Base-by-base conservation (phyloP, 2,888 invertebrate genomes). In the Coremacera marginata region DNA sequence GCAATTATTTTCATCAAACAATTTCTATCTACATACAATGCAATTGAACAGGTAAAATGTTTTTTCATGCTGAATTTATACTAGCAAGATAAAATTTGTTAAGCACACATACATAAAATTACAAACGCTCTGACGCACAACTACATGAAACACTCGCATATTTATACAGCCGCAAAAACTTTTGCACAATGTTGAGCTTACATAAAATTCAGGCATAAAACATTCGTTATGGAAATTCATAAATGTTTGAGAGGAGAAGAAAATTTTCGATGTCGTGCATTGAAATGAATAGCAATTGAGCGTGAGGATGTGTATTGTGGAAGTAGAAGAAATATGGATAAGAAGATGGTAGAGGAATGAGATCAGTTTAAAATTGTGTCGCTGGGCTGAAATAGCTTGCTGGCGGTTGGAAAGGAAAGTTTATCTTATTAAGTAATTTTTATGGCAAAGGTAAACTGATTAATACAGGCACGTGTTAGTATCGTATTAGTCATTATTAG, bases 211-310 rank as follows among this genome's bases (percentile, higher is more conserved):
- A 60, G 37, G 57, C 44, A 25, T 57, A 22, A 71, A 31, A 51
- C 71, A 71, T 57, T 55, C 71, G 37, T 60, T 37, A 60, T 60
- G 60, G 27, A 71, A 34, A 71, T 70, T 37, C 71, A 57, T 71
- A 60, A 71, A 71, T 71, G 71, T 37, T 44, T 71, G 57, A 7
- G 11, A 44, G 44, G 22, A 71, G 52, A 51, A 9, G 57, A 71
- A 60, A 37, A 57, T 71, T 71, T 71, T 70, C 37, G 57, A 27
- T 70, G 70, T 70, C 52, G 55, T 27, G 55, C 70, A 70, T 55
- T 34, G 19, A 55, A 14, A 70, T 70, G 70, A 70, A 52, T 70
- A 70, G 52, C 31, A 70, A 70, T 52, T 11, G 22, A 67, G 22
- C 19, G n/a, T 9, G 14, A 22, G 34, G n/a, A 27, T 31, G 16